Evolutionary conservation across 2,888 invertebrate species (phyloP).

Genomic region (Beris morrisii): DNA sequence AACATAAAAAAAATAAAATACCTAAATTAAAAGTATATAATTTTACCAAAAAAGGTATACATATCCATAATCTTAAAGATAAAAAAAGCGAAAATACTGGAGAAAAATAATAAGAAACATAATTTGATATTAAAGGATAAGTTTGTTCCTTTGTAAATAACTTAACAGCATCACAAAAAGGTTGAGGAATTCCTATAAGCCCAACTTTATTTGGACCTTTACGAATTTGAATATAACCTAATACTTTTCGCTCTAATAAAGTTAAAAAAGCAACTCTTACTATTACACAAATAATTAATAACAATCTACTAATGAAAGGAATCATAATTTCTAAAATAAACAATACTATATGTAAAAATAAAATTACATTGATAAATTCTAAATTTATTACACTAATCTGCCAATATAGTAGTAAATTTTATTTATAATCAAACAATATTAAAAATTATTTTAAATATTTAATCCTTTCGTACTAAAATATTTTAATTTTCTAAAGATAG

Average conservation of each 20-base stretch:
- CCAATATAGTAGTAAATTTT: constrained; percentile 42
- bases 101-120: constrained; percentile 63
- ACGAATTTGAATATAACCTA: constrained; percentile 73
- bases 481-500: constrained; percentile 67
- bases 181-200: constrained; percentile 65
- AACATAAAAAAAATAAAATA: constrained; percentile 65
- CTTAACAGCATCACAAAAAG: constrained; percentile 73
- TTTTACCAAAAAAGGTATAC: constrained; percentile 63
- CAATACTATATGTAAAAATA: constrained; percentile 74
- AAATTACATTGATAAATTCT: constrained; percentile 36
- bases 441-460: constrained; percentile 56
- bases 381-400: too few relatives aligned
- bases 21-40: constrained; percentile 47
- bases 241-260: constrained; percentile 70
- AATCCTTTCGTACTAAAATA: constrained; percentile 58
- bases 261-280: too few relatives aligned
- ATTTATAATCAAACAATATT: constrained; percentile 43
- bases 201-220: constrained; percentile 74
- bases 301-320: too few relatives aligned
- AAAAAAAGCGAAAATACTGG: constrained; percentile 64
- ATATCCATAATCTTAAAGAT: constrained; percentile 62
- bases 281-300: too few relatives aligned
- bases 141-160: constrained; percentile 47
- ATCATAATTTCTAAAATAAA: too few relatives aligned
- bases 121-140: constrained; percentile 63